A percentile compares a stretch with the other conserved stretches of the same genome.
phyloP scores from a whole-genome alignment of 2,888 invertebrate species.

The Endotricha flammealis region DNA sequence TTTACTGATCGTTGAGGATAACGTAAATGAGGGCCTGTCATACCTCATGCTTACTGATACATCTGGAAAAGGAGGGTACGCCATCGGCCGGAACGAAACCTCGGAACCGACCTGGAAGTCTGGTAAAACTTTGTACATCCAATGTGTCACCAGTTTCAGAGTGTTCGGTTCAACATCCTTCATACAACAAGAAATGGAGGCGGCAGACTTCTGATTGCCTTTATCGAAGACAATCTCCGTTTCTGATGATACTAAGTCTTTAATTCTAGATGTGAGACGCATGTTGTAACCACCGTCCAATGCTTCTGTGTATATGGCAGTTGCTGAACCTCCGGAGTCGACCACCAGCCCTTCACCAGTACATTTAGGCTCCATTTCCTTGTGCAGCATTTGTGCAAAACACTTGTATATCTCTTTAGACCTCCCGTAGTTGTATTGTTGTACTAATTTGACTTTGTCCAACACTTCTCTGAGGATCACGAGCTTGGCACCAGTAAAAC shows the following conservation, averaged over 20 bases:
- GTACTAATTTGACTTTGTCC: slow-evolving; percentile 59
- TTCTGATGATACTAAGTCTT: slow-evolving; percentile 61
- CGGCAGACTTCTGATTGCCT: slow-evolving; percentile 42
- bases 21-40: slow-evolving; percentile 39
- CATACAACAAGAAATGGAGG: slow-evolving; percentile 47
- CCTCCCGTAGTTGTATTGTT: slow-evolving; percentile 63
- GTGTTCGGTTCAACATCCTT: slow-evolving; percentile 61
- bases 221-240: slow-evolving; percentile 59
- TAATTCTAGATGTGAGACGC: slow-evolving; percentile 58
- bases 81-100: slow-evolving; percentile 47
- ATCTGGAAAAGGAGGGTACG: slow-evolving; percentile 42
- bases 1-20: slow-evolving; percentile 56
- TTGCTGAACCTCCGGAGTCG: slow-evolving; percentile 58
- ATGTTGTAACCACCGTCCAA: slow-evolving; percentile 50
- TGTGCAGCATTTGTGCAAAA: slow-evolving; percentile 53
- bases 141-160: slow-evolving; percentile 52
- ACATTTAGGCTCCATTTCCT: slow-evolving; percentile 53
- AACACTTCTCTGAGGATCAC: slow-evolving; percentile 52
- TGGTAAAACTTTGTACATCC: slow-evolving; percentile 53
- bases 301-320: slow-evolving; percentile 54
- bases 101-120: slow-evolving; percentile 57
- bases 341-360: slow-evolving; percentile 51
- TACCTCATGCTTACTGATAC: slow-evolving; percentile 59
- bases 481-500: slow-evolving; percentile 62
- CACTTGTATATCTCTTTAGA: slow-evolving; percentile 54